Conservation (phyloP, 2,888 invertebrate genomes). For the Scaptomyza flava region DNA sequence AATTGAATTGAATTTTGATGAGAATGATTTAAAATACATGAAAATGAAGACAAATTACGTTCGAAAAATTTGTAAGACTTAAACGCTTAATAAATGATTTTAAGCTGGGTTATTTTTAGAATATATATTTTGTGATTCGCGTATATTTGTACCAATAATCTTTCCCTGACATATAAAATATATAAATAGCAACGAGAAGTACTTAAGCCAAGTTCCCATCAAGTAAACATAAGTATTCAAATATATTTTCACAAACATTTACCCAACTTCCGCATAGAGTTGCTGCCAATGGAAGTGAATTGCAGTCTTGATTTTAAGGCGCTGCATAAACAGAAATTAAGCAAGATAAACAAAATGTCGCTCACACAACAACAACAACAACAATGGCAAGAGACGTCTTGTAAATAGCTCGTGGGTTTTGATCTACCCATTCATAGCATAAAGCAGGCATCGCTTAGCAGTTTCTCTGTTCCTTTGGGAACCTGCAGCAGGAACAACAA, state of each 20-base stretch:
- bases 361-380: conserved; percentile 10
- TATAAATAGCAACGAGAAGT: too few relatives aligned
- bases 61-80: too few relatives aligned
- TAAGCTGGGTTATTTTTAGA: too few relatives aligned
- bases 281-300: conserved; percentile 41
- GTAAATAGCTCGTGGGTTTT: conserved; percentile 19
- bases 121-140: too few relatives aligned
- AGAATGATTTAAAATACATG: too few relatives aligned
- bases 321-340: conserved; percentile 46
- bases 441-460: conserved; percentile 18
- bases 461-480: conserved; percentile 37
- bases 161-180: too few relatives aligned
- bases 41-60: too few relatives aligned
- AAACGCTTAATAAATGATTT: too few relatives aligned
- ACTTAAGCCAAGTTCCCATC: conserved; percentile 14
- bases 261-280: too few relatives aligned
- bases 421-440: conserved; percentile 18
- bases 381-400: conserved; percentile 6
- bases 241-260: too few relatives aligned
- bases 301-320: conserved; percentile 33
- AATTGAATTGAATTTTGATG: too few relatives aligned
- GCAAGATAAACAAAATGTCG: conserved; percentile 52
- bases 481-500: conserved; percentile 10
- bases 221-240: conserved; percentile 28
- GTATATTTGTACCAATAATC: too few relatives aligned